phyloP scores from a whole-genome alignment of 92 coral and sea anemone species.

The Zoanthus solanderi region DNA sequence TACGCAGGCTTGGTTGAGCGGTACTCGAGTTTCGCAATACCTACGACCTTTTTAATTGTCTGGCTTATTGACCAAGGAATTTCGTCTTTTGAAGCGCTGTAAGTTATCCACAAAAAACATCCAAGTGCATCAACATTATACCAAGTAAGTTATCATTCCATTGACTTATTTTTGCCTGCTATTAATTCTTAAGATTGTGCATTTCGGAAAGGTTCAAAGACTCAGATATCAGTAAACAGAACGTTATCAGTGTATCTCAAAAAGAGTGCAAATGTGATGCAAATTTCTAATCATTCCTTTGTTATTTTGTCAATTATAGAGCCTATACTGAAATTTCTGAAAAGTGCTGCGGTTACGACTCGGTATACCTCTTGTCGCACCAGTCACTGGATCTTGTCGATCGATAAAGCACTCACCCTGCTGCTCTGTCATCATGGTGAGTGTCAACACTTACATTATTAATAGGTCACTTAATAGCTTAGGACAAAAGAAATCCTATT shows the following conservation, averaged over 20 bases:
- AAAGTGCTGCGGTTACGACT: neutral
- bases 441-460: neutral
- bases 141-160: neutral
- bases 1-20: neutral
- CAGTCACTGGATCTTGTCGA: neutral
- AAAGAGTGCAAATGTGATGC: neutral
- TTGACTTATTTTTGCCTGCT: neutral
- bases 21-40: slow-evolving; percentile 1
- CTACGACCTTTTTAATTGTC: neutral
- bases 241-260: neutral
- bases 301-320: neutral
- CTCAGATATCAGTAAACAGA: slow-evolving; percentile 9
- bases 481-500: neutral
- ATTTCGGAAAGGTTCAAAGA: slow-evolving; percentile 1
- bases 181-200: neutral
- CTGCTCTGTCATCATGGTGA: neutral
- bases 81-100: neutral
- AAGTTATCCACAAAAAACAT: neutral
- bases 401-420: neutral
- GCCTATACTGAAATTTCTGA: neutral
- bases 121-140: neutral
- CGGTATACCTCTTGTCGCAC: slow-evolving; percentile 1
- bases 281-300: neutral
- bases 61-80: neutral
- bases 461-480: slow-evolving; percentile 2